Evolutionary conservation across 1,140 invertebrate species (phyloP), one percentile per base, ranked within the genome.

Genomic region (Lethocerus indicus): DNA sequence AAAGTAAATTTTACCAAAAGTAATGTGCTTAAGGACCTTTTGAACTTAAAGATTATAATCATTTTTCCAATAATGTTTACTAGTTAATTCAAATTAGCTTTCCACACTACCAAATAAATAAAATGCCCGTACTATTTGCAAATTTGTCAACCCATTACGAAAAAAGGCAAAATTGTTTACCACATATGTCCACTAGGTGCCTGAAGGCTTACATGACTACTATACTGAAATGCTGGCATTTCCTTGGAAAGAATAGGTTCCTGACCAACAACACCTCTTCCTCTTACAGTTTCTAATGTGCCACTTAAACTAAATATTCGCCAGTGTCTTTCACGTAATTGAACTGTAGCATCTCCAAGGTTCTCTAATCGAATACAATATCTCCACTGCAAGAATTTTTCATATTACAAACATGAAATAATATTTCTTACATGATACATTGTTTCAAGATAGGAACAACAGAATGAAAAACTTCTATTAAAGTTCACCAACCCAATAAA

Each of bases 131-230:
- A 44, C 24, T 51, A 50, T 49, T 43, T 42, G n/a, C 14, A 12
- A 12, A 41, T n/a, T 18, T 13, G 20, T 12, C 18, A 45, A 20
- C 20, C 27, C 27, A 21, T 25, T 13, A 13, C 20, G 9, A 45
- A 32, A 32, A 48, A 40, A 24, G 13, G 20, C 37, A 2, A 26
- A 27, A 27, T 44, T 9, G 23, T 67, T 66, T 67, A 87, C 93
- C 92, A 96, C 92, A 98, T 97, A 61, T 96, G 91, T 27, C 93
- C 93, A 67, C 87, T 91, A n/a, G 91, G 89, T 41, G 91, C 90
- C 68, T 96, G 91, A 47, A 98, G 71, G 57, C 87, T 91, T 25
- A 98, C 89, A 67, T 97, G 92, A 66, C 87, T 92, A 62, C 85
- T 90, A 64, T 97, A 98, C 67, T 98, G 93, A 71, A 96, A 98